Base-by-base conservation (phyloP, 1,140 invertebrate species). In the Lethocerus indicus region DNA sequence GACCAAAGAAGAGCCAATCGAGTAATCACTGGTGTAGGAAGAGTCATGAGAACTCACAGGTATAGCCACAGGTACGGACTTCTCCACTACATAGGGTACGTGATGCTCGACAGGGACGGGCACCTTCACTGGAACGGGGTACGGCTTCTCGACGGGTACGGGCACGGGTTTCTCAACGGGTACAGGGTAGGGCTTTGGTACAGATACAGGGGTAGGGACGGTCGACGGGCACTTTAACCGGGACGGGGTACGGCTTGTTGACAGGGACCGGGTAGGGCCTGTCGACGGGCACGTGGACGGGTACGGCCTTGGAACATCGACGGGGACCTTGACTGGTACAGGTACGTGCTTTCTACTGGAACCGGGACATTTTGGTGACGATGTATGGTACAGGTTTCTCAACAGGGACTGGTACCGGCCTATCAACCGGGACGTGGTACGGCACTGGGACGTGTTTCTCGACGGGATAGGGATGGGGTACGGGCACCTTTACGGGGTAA, bases 381-480 rank as follows among this genome's bases (percentile, higher is more conserved):
- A 42, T 24, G 29, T 46, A 51, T 12, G 50, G 50, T 9, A 51
- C 50, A 2, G 50, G 50, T 27, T 51, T 51, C 20, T 27, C 18
- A 4, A 51, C 43, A 14, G 21, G 25, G 20, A 46, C 41, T 13
- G 50, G 50, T n/a, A 32, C 28, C 13, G 50, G 50, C 6, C 43
- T 24, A 20, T 51, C 42, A 12, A 51, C 32, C n/a, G 76, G 77
- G 3, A 56, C 55, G 21, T 57, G 52, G 21, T 54, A 42, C 2
- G 50, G 50, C 1, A 55, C 51, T 7, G 57, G 57, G 1, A 58
- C 52, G 25, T 79, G 72, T 29, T 73, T 66, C 25, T 69, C 73
- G 52, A 73, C 73, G 21, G 69, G 60, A 1, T 75, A 73, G 49
- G 69, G 69, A 60, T 74, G 73, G 2, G 76, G 76, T 43, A 84